Conservation (phyloP, 2,888 invertebrate species). For the Drosophila ustulata region DNA sequence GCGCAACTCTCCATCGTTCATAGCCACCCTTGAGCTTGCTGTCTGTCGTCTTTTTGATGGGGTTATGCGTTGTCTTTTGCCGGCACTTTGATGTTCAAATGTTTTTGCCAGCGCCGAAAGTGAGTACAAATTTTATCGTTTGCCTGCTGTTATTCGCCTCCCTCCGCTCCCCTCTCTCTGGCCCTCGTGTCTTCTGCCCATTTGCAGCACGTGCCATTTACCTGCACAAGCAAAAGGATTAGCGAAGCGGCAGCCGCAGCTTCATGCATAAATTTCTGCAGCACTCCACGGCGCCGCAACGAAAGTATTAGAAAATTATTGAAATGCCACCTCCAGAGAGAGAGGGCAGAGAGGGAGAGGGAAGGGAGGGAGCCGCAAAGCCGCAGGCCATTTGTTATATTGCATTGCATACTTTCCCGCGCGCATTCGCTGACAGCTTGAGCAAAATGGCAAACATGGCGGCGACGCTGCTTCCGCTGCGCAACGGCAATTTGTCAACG, state of each 20-base stretch:
- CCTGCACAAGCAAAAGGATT: constrained; percentile 47
- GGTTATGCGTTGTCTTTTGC: constrained; percentile 9
- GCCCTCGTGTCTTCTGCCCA: background rate
- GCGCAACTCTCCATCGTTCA: constrained; percentile 1
- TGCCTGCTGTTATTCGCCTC: background rate
- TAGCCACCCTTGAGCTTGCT: background rate
- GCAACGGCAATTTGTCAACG: constrained; percentile 73
- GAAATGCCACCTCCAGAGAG: constrained; percentile 37
- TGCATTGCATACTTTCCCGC: constrained; percentile 67
- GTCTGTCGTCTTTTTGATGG: constrained; percentile 12
- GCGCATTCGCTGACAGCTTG: constrained; percentile 72
- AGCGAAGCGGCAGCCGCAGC: constrained; percentile 32
- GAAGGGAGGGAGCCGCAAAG: constrained; percentile 43
- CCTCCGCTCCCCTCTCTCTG: background rate
- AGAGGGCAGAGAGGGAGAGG: background rate
- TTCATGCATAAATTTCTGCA: constrained; percentile 46
- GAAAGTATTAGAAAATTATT: constrained; percentile 70
- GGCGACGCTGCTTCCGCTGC: constrained; percentile 16
- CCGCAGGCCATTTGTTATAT: constrained; percentile 71
- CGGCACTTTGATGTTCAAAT: constrained; percentile 68
- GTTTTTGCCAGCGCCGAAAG: constrained; percentile 45
- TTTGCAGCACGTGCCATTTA: constrained; percentile 18
- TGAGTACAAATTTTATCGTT: constrained; percentile 43
- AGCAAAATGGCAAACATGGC: constrained; percentile 77
- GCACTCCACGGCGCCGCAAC: constrained; percentile 6